These are phyloP conservation scores for Leuciscus waleckii DNA, from an alignment of 2,797 vertebrate genomes.

Conservation along the genomic window DNA sequence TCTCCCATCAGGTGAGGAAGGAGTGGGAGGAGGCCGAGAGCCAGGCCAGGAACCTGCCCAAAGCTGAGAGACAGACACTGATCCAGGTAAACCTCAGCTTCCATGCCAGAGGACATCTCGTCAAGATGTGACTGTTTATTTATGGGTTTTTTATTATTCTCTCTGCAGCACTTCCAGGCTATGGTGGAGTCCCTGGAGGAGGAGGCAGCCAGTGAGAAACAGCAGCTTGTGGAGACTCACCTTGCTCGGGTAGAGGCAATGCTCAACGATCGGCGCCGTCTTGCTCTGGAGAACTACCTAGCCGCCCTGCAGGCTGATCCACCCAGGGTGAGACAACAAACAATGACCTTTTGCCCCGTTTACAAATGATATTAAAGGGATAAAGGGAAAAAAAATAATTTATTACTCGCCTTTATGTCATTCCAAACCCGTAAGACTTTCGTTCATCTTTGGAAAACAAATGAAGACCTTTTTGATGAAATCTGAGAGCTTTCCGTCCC, in stretches of 20 bases:
- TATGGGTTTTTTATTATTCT: constrained; percentile 1
- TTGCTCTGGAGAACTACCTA: constrained; percentile 97
- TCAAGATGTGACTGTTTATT: constrained; percentile 13
- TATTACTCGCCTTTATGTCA: too few relatives aligned
- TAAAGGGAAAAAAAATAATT: too few relatives aligned
- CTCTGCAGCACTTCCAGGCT: constrained; percentile 91
- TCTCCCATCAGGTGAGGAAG: constrained; percentile 86
- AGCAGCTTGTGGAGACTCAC: constrained; percentile 97
- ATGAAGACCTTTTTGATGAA: too few relatives aligned
- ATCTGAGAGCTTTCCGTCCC: too few relatives aligned
- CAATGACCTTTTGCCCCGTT: too few relatives aligned
- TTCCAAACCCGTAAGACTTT: too few relatives aligned
- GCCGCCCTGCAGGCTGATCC: constrained; percentile 93
- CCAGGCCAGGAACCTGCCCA: constrained; percentile 95
- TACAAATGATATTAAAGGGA: too few relatives aligned
- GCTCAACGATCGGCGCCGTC: constrained; percentile 92
- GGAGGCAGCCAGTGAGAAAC: constrained; percentile 96
- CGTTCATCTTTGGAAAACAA: too few relatives aligned
- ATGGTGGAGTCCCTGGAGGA: constrained; percentile 97
- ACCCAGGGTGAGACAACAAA: constrained; percentile 73
- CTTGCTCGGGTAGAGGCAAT: constrained; percentile 95
- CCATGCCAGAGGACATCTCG: not conserved
- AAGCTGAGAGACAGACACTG: constrained; percentile 93
- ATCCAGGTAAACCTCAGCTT: constrained; percentile 85
- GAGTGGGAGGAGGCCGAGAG: constrained; percentile 97